These are phyloP conservation scores for Trididemnum clinides DNA, from an alignment of 23 tunicate species.

Conservation along the genomic window DNA sequence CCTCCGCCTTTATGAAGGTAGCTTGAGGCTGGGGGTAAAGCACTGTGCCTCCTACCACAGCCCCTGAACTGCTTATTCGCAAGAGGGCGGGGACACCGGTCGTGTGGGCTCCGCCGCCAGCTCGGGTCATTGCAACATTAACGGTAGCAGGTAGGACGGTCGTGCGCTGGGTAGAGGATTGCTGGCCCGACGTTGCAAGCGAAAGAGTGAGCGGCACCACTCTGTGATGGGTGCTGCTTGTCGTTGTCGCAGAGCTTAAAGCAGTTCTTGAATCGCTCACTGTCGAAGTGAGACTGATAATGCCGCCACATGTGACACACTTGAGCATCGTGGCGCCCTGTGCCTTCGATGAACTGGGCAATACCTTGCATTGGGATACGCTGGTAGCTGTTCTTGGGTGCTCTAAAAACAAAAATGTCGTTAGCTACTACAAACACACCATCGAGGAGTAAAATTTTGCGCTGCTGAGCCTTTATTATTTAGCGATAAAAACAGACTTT, in stretches of 20 bases:
- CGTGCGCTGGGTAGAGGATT: conserved; percentile 32
- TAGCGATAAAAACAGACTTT: too few species aligned
- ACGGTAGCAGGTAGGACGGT: conserved; percentile 60
- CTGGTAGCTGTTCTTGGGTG: conserved; percentile 17
- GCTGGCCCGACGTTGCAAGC: conserved; percentile 16
- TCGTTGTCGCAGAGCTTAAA: neutral
- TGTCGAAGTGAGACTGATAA: conserved; percentile 20
- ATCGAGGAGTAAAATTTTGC: too few species aligned
- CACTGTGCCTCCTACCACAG: conserved; percentile 48
- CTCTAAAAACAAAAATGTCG: too few species aligned
- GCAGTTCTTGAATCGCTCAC: conserved; percentile 14
- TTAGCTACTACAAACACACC: too few species aligned
- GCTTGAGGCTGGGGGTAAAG: conserved; percentile 32
- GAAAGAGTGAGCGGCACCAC: conserved; percentile 39
- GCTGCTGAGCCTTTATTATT: too few species aligned
- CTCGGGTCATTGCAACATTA: conserved; percentile 38
- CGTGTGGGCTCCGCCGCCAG: conserved; percentile 33
- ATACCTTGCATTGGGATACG: conserved; percentile 4
- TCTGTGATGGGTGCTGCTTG: conserved; percentile 41
- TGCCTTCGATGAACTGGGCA: neutral
- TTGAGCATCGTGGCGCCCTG: neutral
- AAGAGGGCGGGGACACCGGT: conserved; percentile 65
- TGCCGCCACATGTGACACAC: conserved; percentile 60
- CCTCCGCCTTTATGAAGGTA: neutral
- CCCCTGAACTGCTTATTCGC: conserved; percentile 52